A percentile compares a stretch with the other conserved stretches of the same genome.
These are phyloP conservation scores for Nomada ruficornis DNA, from an alignment of 2,888 invertebrate species.

Conservation along the genomic window DNA sequence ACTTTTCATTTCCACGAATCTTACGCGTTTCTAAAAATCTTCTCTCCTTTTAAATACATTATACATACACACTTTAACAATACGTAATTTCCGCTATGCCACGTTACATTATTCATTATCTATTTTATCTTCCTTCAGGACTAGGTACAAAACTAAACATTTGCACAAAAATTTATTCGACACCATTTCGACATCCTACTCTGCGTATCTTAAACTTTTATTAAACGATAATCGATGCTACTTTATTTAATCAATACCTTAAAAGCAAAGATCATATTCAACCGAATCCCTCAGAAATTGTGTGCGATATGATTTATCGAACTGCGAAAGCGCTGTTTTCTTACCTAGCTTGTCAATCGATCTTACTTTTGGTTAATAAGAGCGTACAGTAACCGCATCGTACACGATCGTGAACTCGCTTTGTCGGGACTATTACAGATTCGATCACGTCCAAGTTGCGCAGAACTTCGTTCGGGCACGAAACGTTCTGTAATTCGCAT, in stretches of 20 bases:
- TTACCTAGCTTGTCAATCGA: constrained; percentile 73
- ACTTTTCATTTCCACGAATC: neutral
- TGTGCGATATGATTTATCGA: constrained; percentile 43
- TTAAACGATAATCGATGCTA: neutral
- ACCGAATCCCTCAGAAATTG: neutral
- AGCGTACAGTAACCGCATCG: constrained; percentile 60
- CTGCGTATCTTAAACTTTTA: neutral
- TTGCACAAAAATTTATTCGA: neutral
- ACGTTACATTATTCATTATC: neutral
- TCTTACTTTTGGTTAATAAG: constrained; percentile 66
- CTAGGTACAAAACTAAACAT: neutral
- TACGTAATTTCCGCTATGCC: no score
- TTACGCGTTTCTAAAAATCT: neutral
- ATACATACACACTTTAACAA: no score
- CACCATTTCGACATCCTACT: no score
- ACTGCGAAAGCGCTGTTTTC: constrained; percentile 71
- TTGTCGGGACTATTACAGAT: neutral
- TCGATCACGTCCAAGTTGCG: neutral
- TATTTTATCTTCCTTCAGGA: neutral
- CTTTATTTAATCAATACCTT: neutral
- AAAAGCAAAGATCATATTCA: neutral
- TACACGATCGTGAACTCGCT: constrained; percentile 46
- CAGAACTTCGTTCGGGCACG: neutral
- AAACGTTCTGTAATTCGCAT: neutral
- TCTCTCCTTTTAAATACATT: neutral